Conservation (phyloP, 2,113 vertebrate genomes). For the Cyphomyrus plagiostoma region DNA sequence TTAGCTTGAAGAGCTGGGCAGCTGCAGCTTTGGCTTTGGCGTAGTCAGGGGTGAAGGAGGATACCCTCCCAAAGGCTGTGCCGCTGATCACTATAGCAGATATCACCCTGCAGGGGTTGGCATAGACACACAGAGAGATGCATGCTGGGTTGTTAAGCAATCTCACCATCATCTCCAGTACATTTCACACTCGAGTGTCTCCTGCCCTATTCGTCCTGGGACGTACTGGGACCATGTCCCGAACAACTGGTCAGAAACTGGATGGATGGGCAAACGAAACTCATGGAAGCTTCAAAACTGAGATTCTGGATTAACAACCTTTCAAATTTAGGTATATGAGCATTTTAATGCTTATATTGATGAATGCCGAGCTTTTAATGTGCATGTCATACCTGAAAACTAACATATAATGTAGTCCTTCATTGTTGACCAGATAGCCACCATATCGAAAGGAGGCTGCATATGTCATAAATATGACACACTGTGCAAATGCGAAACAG, state of each 20-base stretch:
- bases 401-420: conserved; percentile 54
- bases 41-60: conserved; percentile 65
- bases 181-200: neutral
- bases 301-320: neutral
- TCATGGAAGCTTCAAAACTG: neutral
- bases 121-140: neutral
- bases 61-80: conserved; percentile 57
- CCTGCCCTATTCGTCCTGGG: neutral
- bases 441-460: conserved; percentile 67
- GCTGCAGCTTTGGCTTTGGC: conserved; percentile 67
- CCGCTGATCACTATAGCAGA: conserved; percentile 58
- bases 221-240: neutral
- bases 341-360: neutral
- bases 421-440: conserved; percentile 57
- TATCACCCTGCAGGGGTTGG: conserved; percentile 53
- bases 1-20: conserved; percentile 56
- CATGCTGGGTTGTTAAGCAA: neutral
- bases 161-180: neutral
- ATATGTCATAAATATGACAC: conserved; percentile 62
- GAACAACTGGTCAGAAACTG: neutral
- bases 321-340: neutral
- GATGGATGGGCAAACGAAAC: neutral
- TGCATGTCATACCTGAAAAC: conserved; percentile 61
- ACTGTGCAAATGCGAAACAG: conserved; percentile 61
- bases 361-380: neutral